Conservation (phyloP, 1,140 invertebrate genomes). For the Cydia pomonella region DNA sequence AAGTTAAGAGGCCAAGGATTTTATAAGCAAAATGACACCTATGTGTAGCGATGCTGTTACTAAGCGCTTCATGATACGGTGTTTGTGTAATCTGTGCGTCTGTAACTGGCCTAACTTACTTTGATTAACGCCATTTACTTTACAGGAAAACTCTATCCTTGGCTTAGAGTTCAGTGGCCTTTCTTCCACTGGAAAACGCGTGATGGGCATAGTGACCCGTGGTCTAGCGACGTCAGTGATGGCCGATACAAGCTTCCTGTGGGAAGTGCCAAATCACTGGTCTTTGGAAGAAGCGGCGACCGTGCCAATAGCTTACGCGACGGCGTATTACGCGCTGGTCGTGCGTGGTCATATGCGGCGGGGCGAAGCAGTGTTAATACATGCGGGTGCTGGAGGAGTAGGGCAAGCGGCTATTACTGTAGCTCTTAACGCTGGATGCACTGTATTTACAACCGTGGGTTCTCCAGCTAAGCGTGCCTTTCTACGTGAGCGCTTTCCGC, state of each 20-base stretch:
- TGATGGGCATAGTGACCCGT: conserved; percentile 97
- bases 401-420: conserved; percentile 97
- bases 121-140: neutral
- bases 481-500: conserved; percentile 58
- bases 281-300: conserved; percentile 95
- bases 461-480: conserved; percentile 94
- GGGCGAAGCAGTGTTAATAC: conserved; percentile 94
- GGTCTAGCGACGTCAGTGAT: conserved; percentile 94
- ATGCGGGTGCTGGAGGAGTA: conserved; percentile 97
- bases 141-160: conserved; percentile 92
- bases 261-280: conserved; percentile 95
- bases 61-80: neutral
- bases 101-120: neutral
- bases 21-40: no score
- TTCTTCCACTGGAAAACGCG: conserved; percentile 86
- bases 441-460: conserved; percentile 93
- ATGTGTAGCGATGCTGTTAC: neutral
- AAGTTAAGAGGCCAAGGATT: no score
- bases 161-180: conserved; percentile 97
- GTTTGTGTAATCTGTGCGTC: neutral
- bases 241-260: conserved; percentile 92
- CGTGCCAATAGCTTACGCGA: conserved; percentile 96
- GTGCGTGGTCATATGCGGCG: conserved; percentile 91
- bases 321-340: conserved; percentile 66
- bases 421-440: conserved; percentile 91